Conservation (phyloP, 2,888 invertebrate species). For the Drosophila percnosoma region DNA sequence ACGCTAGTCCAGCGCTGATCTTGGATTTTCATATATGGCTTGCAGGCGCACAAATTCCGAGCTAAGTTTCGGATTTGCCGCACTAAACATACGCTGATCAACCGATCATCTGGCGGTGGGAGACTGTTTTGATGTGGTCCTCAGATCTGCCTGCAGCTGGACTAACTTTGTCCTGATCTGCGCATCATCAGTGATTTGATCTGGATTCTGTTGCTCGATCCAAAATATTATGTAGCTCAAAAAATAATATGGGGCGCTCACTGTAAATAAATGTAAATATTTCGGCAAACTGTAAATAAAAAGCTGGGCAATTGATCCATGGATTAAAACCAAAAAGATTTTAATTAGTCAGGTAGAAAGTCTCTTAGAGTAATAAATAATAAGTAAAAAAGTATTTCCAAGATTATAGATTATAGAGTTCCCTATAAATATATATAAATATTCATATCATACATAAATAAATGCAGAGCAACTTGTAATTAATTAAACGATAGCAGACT, state of each 20-base stretch:
- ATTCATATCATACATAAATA: constrained; percentile 17
- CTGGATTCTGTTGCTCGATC: constrained; percentile 59
- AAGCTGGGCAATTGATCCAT: too few species aligned
- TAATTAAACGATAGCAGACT: constrained; percentile 63
- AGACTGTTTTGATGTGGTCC: constrained; percentile 28
- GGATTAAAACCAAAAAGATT: background rate
- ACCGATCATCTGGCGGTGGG: constrained; percentile 35
- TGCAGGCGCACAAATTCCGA: constrained; percentile 66
- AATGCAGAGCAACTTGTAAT: constrained; percentile 53
- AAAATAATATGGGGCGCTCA: constrained; percentile 52
- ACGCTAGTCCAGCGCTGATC: constrained; percentile 67
- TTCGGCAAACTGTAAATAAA: constrained; percentile 4
- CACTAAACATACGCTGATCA: constrained; percentile 69
- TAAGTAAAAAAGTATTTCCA: background rate
- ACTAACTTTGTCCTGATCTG: constrained; percentile 72
- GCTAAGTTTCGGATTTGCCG: constrained; percentile 74
- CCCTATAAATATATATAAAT: background rate
- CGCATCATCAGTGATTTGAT: constrained; percentile 17
- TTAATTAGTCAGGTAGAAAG: background rate
- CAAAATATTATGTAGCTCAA: constrained; percentile 64
- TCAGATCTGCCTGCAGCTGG: constrained; percentile 33
- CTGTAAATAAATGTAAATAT: constrained; percentile 42
- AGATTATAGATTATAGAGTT: too few species aligned
- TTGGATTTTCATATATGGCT: constrained; percentile 62
- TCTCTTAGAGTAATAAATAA: too few species aligned